Conservation (phyloP, 1,140 invertebrate genomes). For the Tribolium castaneum region DNA sequence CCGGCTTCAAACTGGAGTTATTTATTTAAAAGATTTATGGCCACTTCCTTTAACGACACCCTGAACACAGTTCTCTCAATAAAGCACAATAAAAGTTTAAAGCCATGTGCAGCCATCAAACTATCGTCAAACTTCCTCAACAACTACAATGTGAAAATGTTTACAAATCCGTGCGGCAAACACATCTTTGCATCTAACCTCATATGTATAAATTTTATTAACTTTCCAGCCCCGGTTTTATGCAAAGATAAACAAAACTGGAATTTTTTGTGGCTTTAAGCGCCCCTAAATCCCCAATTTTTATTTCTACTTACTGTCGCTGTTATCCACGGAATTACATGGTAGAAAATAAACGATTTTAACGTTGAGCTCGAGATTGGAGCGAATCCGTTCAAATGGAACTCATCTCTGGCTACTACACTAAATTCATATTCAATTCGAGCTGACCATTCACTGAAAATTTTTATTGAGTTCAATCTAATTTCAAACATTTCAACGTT, state of each 20-base stretch:
- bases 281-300: not conserved
- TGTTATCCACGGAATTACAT: not conserved
- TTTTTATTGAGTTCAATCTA: constrained; percentile 8
- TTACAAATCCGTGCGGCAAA: not conserved
- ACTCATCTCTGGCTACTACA: not conserved
- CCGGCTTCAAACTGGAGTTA: not conserved
- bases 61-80: not conserved
- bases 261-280: not conserved
- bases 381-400: not conserved
- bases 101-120: not conserved
- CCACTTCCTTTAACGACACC: constrained; percentile 29
- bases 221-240: not conserved
- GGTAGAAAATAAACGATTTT: not conserved
- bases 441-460: constrained; percentile 9
- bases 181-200: not conserved
- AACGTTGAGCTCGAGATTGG: not conserved
- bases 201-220: not conserved
- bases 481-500: not conserved
- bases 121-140: not conserved
- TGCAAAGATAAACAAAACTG: not conserved
- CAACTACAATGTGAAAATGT: not conserved
- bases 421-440: constrained; percentile 10
- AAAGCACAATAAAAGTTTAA: constrained; percentile 30
- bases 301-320: not conserved
- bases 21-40: constrained; percentile 27